Base-by-base conservation (phyloP, 64 coral and sea anemone genomes). In the Montipora capricornis region DNA sequence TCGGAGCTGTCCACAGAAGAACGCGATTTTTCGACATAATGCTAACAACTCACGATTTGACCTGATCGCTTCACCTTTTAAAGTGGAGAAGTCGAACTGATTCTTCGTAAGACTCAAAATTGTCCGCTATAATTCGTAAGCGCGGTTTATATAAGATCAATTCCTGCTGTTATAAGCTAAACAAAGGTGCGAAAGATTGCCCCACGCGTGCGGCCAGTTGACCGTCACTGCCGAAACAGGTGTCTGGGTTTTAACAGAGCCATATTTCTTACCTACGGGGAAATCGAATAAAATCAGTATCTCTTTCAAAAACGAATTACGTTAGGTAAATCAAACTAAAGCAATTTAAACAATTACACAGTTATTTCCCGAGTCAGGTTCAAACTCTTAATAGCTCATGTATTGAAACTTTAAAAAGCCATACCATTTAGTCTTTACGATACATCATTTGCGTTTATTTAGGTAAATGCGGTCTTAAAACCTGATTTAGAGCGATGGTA, bases 1-100 rank as follows among this genome's bases (percentile, higher is more conserved):
- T 61, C 29, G 97, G 97, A 80, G 97, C 97, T 6, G 97, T 92
- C 97, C 97, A 98, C 47, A 98, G 89, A 47, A 96, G 44, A 37
- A 98, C 60, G 77, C 90, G 81, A 26, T 83, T 89, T 50, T 87
- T 94, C 17, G 85, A 89, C 90, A 92, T 92, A 60, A 49, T 71
- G 66, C 6, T 10, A 71, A 66, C 6, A 52, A 52, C 19, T 46
- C 5, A 4, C 16, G 5, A 60, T 60, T 81, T 58, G 79, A 60
- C 79, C 64, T 62, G 5, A 61, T n/a, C 6, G 15, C 3, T 24
- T 46, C 12, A 64, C 15, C 22, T 8, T 4, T 10, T 57, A 11
- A 20, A 5, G 14, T 20, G 20, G 5, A 15, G 20, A 5, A 24
- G 68, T 24, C 20, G 19, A 2, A 4, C 20, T 24, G 17, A 6